A percentile compares a stretch with the other conserved stretches of the same genome.
Evolutionary conservation across 2,888 invertebrate species (phyloP).

Genomic region (Eubasilissa splendida): DNA sequence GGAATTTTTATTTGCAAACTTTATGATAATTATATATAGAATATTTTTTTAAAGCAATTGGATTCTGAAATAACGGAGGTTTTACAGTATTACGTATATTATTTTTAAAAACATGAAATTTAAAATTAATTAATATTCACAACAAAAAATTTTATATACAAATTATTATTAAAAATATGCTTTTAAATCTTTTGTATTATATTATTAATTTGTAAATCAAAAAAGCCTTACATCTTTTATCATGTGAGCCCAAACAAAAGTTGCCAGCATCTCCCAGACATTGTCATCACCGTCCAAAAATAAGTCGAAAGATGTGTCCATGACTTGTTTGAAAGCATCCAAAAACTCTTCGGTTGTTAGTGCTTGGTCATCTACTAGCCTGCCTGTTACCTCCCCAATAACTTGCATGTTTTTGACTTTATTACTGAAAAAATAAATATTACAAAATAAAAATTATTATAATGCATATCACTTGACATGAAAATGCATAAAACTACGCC

Average conservation of each 20-base stretch:
- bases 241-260: conserved; percentile 48
- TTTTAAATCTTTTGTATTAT: too few species aligned
- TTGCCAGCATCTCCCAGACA: conserved; percentile 42
- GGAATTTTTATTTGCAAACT: too few species aligned
- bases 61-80: too few species aligned
- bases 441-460: not conserved
- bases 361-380: conserved; percentile 39
- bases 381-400: conserved; percentile 50
- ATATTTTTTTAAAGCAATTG: too few species aligned
- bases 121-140: too few species aligned
- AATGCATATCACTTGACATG: not conserved
- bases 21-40: too few species aligned
- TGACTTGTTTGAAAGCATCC: conserved; percentile 37
- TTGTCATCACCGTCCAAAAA: conserved; percentile 40
- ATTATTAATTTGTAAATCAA: not conserved
- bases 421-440: conserved; percentile 28
- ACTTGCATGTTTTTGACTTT: conserved; percentile 33
- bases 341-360: conserved; percentile 37
- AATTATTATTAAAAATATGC: not conserved
- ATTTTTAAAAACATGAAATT: not conserved
- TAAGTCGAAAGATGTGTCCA: conserved; percentile 39
- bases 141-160: not conserved
- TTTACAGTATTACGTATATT: too few species aligned
- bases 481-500: not conserved
- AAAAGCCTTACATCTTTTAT: conserved; percentile 39